These are phyloP conservation scores for Triops cancriformis DNA, from an alignment of 1,140 invertebrate species.

Conservation along the genomic window DNA sequence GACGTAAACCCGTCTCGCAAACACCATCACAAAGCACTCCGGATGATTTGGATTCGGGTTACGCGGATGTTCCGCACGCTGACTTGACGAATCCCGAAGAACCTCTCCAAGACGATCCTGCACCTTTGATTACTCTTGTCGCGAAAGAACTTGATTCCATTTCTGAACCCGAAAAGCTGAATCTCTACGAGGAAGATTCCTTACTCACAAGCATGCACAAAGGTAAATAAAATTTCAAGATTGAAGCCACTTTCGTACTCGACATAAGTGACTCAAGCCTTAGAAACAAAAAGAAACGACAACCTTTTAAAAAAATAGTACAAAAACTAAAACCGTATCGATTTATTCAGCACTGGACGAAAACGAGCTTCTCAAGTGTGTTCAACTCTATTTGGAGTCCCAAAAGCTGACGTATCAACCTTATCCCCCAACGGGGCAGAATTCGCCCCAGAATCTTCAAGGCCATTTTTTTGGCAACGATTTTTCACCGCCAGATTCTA, in stretches of 20 bases:
- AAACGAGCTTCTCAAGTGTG: neutral
- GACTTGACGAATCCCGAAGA: neutral
- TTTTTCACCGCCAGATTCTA: neutral
- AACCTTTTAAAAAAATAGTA: neutral
- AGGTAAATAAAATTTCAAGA: neutral
- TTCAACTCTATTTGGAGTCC: neutral
- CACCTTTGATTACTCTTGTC: neutral
- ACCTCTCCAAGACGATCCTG: neutral
- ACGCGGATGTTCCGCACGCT: neutral
- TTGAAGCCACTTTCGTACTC: no score
- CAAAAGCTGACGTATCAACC: neutral
- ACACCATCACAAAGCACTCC: neutral
- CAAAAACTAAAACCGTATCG: neutral
- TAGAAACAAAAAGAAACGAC: no score
- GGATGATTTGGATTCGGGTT: neutral
- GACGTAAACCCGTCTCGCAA: neutral
- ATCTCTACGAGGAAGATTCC: neutral
- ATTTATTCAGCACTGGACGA: neutral
- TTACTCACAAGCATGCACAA: neutral
- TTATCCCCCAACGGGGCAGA: neutral
- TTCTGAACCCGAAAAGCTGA: neutral
- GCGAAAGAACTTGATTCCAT: neutral
- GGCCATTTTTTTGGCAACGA: neutral
- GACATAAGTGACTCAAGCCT: no score
- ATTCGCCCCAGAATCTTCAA: neutral